Evolutionary conservation across 1,140 invertebrate species (phyloP), one percentile per base, ranked within the genome.

Genomic region (Paralvinella palmiformis): DNA sequence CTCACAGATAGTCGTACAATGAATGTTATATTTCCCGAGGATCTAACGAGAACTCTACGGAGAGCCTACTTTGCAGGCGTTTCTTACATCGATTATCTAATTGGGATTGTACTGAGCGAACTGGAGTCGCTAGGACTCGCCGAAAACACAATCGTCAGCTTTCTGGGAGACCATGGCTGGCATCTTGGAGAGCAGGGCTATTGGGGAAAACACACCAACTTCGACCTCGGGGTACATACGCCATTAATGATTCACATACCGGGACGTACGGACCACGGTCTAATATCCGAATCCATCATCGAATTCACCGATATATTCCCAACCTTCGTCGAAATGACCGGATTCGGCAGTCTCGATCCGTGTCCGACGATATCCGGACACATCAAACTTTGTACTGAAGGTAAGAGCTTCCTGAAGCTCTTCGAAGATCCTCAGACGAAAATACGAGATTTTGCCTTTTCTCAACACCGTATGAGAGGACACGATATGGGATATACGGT

Each of bases 11-110:
- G 48, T 52, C 20, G n/a, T 5, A n/a, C 48, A 52, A 20, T 20
- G 6, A 5, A 52, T 5, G 48, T 52, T 20, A 24, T 52, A 7
- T 24, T 52, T n/a, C 7, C n/a, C n/a, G n/a, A n/a, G n/a, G n/a
- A n/a, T n/a, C n/a, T n/a, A n/a, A n/a, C n/a, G n/a, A n/a, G n/a
- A 52, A 6, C 48, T 52, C 48, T 52, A 5, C 48, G 48, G 20
- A 5, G 48, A 24, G 48, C 48, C n/a, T 71, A 71, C 53, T 71
- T 66, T 32, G 61, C 61, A 22, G 27, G 48, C 20, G 48, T 52
- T n/a, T 52, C 48, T n/a, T 52, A 52, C 27, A 20, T 52, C 48
- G 48, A 52, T 20, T 20, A 6, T 5, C 48, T 52, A 6, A 5
- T 52, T 20, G 48, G 48, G 48, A 52, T 52, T 5, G 48, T 52